Evolutionary conservation across 2,888 invertebrate species (phyloP).

Genomic region (Pseudococcus longispinus): DNA sequence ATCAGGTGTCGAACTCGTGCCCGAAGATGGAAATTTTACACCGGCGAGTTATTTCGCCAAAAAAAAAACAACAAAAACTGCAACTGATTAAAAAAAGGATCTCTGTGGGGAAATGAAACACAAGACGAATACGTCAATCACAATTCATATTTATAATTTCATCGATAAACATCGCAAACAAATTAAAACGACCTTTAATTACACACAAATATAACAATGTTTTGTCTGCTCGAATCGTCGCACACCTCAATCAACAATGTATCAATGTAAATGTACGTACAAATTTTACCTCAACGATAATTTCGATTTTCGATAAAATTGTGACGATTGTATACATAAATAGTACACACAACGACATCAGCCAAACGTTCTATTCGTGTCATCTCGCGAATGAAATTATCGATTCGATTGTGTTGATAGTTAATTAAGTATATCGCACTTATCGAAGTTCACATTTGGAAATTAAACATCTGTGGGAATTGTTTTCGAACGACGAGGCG

Average conservation of each 20-base stretch:
- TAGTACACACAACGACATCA: background rate
- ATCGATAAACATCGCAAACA: conserved; percentile 14
- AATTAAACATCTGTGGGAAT: background rate
- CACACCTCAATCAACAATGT: background rate
- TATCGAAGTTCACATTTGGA: background rate
- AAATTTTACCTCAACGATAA: background rate
- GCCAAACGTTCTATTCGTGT: background rate
- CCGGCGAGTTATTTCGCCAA: background rate
- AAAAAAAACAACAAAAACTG: background rate
- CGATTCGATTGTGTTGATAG: background rate
- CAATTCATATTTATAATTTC: background rate
- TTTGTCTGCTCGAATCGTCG: background rate
- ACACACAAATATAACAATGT: background rate
- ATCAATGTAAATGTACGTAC: background rate
- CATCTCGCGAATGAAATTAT: background rate
- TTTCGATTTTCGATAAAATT: background rate
- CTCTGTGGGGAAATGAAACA: background rate
- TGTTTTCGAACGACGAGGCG: background rate
- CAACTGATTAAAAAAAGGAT: background rate
- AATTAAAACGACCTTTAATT: conserved; percentile 21
- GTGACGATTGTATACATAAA: background rate
- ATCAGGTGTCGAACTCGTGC: conserved; percentile 3
- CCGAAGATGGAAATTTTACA: background rate
- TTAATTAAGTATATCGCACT: background rate
- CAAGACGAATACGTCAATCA: background rate